A percentile compares a stretch with the other conserved stretches of the same genome.
These are phyloP conservation scores for Mesopsocus fuscifrons DNA, from an alignment of 2,888 invertebrate genomes.

Conservation along the genomic window DNA sequence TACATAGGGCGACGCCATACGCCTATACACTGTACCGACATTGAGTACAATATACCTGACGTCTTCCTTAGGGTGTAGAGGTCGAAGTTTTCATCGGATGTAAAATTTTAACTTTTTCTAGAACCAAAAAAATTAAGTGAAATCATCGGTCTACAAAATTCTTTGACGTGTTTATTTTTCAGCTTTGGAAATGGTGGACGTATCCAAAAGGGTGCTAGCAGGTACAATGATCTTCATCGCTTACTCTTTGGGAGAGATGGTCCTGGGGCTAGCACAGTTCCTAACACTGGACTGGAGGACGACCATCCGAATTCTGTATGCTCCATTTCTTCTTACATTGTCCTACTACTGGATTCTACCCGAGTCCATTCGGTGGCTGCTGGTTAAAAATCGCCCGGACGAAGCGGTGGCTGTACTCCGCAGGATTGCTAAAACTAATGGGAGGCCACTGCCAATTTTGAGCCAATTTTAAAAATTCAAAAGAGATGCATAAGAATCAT, in stretches of 20 bases:
- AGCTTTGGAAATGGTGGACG: not conserved
- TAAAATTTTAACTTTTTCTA: too few relatives aligned
- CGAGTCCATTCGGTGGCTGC: slow-evolving; percentile 44
- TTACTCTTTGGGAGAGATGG: not conserved
- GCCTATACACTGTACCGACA: too few relatives aligned
- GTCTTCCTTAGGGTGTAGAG: too few relatives aligned
- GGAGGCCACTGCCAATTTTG: too few relatives aligned
- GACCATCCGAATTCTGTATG: not conserved
- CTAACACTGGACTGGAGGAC: not conserved
- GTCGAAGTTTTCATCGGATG: too few relatives aligned
- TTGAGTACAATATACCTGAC: too few relatives aligned
- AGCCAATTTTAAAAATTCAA: too few relatives aligned
- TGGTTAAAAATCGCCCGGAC: slow-evolving; percentile 32
- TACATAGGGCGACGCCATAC: too few relatives aligned
- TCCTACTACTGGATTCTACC: slow-evolving; percentile 30
- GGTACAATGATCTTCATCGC: not conserved
- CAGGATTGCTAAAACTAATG: slow-evolving; percentile 27
- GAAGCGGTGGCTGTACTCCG: slow-evolving; percentile 34
- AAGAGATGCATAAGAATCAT: too few relatives aligned
- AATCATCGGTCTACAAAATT: too few relatives aligned
- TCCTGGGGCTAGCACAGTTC: not conserved
- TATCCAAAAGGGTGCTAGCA: not conserved
- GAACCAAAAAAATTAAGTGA: too few relatives aligned
- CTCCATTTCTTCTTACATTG: not conserved
- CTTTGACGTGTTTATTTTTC: too few relatives aligned